phyloP scores from a whole-genome alignment of 1,140 invertebrate species.

The Halesus radiatus region DNA sequence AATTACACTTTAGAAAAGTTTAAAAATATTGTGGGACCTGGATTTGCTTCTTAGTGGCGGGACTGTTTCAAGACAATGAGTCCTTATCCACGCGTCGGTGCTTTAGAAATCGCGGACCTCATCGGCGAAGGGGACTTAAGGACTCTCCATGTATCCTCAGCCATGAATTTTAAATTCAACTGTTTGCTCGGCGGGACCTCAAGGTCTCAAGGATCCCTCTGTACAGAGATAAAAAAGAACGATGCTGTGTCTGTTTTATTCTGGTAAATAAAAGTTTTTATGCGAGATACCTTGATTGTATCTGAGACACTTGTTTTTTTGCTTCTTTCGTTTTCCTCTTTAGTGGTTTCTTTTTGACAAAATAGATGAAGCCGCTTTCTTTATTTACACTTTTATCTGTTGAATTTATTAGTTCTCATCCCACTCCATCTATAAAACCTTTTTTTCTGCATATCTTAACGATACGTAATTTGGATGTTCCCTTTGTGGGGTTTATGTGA shows the following conservation, averaged over 20 bases:
- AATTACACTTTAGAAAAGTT: background rate
- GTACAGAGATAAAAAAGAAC: slow-evolving; percentile 11
- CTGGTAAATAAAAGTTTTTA: slow-evolving; percentile 37
- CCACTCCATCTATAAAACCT: no score
- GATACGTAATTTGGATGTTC: no score
- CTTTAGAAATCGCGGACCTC: slow-evolving; percentile 32
- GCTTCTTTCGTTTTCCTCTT: background rate
- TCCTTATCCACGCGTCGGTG: slow-evolving; percentile 20
- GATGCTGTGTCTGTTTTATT: slow-evolving; percentile 25
- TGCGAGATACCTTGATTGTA: slow-evolving; percentile 42
- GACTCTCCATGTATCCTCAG: slow-evolving; percentile 14
- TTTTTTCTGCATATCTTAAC: no score
- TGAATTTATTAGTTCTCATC: no score
- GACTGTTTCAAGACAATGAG: slow-evolving; percentile 24
- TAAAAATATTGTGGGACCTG: background rate
- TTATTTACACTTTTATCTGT: background rate
- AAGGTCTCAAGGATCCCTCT: background rate
- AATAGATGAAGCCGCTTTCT: slow-evolving; percentile 21
- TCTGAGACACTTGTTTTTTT: slow-evolving; percentile 1
- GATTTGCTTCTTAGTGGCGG: slow-evolving; percentile 9
- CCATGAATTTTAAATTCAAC: slow-evolving; percentile 50
- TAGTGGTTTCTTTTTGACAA: background rate
- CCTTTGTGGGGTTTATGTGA: no score
- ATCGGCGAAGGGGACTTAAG: slow-evolving; percentile 21
- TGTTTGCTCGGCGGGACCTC: slow-evolving; percentile 40